Base-by-base conservation (phyloP, 1,140 invertebrate genomes). In the Orussus abietinus region DNA sequence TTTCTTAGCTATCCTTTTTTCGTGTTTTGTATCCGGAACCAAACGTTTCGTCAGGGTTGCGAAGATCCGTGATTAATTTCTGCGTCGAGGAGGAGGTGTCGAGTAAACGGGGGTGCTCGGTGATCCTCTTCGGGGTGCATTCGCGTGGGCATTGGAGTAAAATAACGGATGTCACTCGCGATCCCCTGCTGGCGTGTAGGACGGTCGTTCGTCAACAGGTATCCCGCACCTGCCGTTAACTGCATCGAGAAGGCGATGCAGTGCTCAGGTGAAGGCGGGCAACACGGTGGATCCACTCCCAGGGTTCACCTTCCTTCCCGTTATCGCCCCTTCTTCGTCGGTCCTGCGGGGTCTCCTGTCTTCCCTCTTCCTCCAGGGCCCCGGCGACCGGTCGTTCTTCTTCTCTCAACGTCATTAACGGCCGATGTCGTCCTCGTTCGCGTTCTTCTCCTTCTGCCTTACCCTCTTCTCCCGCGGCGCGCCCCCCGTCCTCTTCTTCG, bases 131-230 rank as follows among this genome's bases (percentile, higher is more conserved):
- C n/a, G n/a, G n/a, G n/a, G n/a, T n/a, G n/a, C n/a, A n/a, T n/a
- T n/a, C n/a, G n/a, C n/a, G n/a, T n/a, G n/a, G n/a, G n/a, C n/a
- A n/a, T n/a, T n/a, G n/a, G n/a, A n/a, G n/a, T n/a, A n/a, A n/a
- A n/a, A n/a, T n/a, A n/a, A n/a, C n/a, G n/a, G n/a, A n/a, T n/a
- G n/a, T n/a, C n/a, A n/a, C n/a, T n/a, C n/a, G n/a, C n/a, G n/a
- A n/a, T n/a, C n/a, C n/a, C n/a, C n/a, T n/a, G n/a, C n/a, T n/a
- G n/a, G n/a, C n/a, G n/a, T n/a, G n/a, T n/a, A n/a, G n/a, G n/a
- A n/a, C n/a, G n/a, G n/a, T n/a, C n/a, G n/a, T n/a, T 55, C 33
- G 46, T 51, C 46, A 44, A 55, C 43, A 39, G 53, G 37, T 51
- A 55, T 55, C 41, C 36, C 38, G 43, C 53, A 51, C 46, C 48